Conservation (phyloP, 2,888 invertebrate genomes). For the Oegoconia quadripuncta region DNA sequence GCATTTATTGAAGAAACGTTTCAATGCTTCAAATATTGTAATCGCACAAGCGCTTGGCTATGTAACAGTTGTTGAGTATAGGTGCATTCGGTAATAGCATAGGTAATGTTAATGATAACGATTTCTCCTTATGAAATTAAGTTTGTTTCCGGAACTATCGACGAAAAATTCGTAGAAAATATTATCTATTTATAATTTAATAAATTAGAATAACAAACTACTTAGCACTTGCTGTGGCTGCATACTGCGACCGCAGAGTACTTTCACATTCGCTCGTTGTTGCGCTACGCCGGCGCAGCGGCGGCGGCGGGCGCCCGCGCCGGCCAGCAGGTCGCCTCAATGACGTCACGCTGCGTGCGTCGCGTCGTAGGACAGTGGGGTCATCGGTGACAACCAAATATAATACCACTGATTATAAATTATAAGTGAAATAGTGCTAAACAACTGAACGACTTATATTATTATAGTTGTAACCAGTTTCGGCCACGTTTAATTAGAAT, state of each 20-base stretch:
- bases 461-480: too few species aligned
- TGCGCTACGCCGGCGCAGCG: slow-evolving; percentile 52
- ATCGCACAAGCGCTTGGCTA: slow-evolving; percentile 30
- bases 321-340: slow-evolving; percentile 1
- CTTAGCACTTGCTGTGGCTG: slow-evolving; percentile 60
- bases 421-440: too few species aligned
- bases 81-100: slow-evolving; percentile 24
- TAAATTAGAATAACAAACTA: slow-evolving; percentile 29
- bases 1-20: slow-evolving; percentile 31
- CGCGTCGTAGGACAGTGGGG: slow-evolving; percentile 14
- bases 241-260: slow-evolving; percentile 55
- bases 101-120: not conserved
- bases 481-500: too few species aligned
- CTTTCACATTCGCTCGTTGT: slow-evolving; percentile 74
- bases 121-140: not conserved
- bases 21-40: slow-evolving; percentile 38
- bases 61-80: slow-evolving; percentile 34
- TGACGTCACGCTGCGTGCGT: slow-evolving; percentile 55
- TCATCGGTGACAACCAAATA: too few species aligned
- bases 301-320: slow-evolving; percentile 23
- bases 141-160: not conserved
- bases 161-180: not conserved
- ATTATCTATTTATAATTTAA: not conserved
- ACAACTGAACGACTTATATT: too few species aligned
- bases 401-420: too few species aligned